phyloP scores from a whole-genome alignment of 2,888 invertebrate species.

The Callimorpha dominula region DNA sequence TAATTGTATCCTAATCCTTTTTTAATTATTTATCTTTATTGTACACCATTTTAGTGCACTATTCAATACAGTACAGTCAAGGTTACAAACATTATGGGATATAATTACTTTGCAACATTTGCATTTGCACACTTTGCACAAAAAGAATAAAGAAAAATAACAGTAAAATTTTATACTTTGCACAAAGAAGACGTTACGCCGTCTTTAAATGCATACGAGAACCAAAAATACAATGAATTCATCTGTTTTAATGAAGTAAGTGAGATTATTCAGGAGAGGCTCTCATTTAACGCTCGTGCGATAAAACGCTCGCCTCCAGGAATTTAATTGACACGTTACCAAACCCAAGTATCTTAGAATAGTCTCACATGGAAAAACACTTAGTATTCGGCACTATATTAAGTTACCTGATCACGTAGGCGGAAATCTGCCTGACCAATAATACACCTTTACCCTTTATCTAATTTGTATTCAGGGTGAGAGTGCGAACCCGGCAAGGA shows the following conservation, averaged over 20 bases:
- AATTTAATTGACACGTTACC: constrained; percentile 61
- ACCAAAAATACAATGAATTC: neutral
- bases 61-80: too few species aligned
- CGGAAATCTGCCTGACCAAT: constrained; percentile 79
- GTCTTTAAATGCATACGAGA: neutral
- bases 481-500: constrained; percentile 61
- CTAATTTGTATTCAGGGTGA: constrained; percentile 71
- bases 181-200: neutral
- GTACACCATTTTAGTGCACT: too few species aligned
- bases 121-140: too few species aligned
- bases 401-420: constrained; percentile 69
- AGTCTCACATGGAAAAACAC: constrained; percentile 68
- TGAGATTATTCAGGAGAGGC: constrained; percentile 17
- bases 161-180: neutral
- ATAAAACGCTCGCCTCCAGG: constrained; percentile 34
- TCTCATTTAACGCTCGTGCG: constrained; percentile 30
- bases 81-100: too few species aligned
- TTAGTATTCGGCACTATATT: constrained; percentile 66
- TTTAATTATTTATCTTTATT: too few species aligned
- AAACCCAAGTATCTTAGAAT: constrained; percentile 54
- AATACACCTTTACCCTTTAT: constrained; percentile 75
- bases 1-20: too few species aligned
- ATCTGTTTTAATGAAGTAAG: constrained; percentile 4
- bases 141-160: too few species aligned
- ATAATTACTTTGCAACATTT: too few species aligned